These are phyloP conservation scores for Nestor notabilis DNA, from an alignment of 2,113 vertebrate species.

Conservation along the genomic window DNA sequence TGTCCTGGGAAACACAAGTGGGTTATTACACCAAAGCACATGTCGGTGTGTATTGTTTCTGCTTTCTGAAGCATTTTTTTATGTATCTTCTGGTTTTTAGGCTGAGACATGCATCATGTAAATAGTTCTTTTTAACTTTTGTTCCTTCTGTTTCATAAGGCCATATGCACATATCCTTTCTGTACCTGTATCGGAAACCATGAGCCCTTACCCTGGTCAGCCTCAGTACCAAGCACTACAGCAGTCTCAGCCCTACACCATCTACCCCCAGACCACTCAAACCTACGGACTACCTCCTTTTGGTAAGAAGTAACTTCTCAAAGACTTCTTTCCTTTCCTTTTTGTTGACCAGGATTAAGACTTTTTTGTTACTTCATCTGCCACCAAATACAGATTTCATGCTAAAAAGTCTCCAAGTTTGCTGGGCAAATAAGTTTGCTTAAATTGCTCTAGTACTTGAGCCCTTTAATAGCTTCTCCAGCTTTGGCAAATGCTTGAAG, in stretches of 20 bases:
- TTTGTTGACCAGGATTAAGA: neutral
- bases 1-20: neutral
- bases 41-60: neutral
- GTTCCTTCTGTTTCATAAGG: slow-evolving; percentile 66
- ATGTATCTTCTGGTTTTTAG: neutral
- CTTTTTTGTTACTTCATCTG: neutral
- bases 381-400: neutral
- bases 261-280: slow-evolving; percentile 92
- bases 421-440: neutral
- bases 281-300: slow-evolving; percentile 97
- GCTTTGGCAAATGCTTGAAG: neutral
- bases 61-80: neutral
- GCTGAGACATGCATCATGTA: neutral
- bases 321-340: neutral
- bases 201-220: slow-evolving; percentile 87
- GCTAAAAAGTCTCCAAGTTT: neutral
- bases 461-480: neutral
- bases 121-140: neutral
- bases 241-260: slow-evolving; percentile 88
- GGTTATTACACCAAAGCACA: neutral
- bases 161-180: slow-evolving; percentile 82
- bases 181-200: slow-evolving; percentile 81
- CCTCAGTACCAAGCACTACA: slow-evolving; percentile 87
- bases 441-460: neutral
- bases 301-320: slow-evolving; percentile 78